phyloP scores from a whole-genome alignment of 2,888 invertebrate genomes.

The Aphrophora alni region DNA sequence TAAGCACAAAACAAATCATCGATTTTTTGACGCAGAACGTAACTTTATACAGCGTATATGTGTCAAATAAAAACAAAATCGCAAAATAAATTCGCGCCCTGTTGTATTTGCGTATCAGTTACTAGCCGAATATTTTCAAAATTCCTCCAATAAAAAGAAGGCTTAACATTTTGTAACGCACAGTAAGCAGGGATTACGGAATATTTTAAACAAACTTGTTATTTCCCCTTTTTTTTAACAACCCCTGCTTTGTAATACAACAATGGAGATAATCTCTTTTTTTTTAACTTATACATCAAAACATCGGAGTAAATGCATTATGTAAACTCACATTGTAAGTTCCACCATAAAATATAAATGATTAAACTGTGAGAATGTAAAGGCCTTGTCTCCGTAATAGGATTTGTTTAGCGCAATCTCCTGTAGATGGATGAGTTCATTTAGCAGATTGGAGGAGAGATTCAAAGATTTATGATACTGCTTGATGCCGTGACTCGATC shows the following conservation, averaged over 20 bases:
- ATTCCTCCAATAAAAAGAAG: too few relatives aligned
- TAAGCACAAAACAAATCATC: too few relatives aligned
- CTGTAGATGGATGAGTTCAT: constrained; percentile 1
- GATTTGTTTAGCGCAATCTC: neutral
- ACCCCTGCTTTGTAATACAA: neutral
- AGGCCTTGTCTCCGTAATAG: neutral
- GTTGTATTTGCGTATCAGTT: too few relatives aligned
- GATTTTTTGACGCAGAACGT: too few relatives aligned
- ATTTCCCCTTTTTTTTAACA: neutral
- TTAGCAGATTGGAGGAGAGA: neutral
- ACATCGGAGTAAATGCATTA: neutral
- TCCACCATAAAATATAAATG: neutral
- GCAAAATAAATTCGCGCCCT: too few relatives aligned
- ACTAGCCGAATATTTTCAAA: too few relatives aligned
- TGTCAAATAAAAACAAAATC: too few relatives aligned
- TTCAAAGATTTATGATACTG: neutral
- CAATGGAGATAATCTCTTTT: neutral
- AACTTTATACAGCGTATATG: too few relatives aligned
- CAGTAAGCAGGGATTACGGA: too few relatives aligned
- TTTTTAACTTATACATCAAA: neutral
- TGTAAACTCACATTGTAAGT: neutral
- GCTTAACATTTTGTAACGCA: too few relatives aligned
- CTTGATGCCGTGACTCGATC: neutral
- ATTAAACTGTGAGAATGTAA: too few relatives aligned
- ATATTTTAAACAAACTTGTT: too few relatives aligned